Evolutionary conservation across 2,113 vertebrate species (phyloP), one percentile per base, ranked within the genome.

Genomic region (Melospiza melodia): DNA sequence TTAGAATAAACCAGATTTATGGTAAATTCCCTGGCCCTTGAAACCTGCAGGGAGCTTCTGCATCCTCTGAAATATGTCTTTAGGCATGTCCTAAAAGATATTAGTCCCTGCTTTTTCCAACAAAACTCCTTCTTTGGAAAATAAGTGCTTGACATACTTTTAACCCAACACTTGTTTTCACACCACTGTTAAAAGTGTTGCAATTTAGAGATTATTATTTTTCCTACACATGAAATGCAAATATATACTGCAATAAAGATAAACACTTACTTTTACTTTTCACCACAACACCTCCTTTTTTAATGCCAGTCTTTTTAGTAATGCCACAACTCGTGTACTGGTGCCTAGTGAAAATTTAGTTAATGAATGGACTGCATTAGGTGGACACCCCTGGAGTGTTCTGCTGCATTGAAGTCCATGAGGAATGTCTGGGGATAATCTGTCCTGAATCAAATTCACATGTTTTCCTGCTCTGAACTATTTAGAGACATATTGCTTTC

Each of bases 221-320:
- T 89, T 82, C 39, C 39, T 81, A 51, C 35, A 66, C 21, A 35
- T 57, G 15, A 68, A 94, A 91, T 81, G 33, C 52, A 94, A 87
- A 84, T 75, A n/a, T 41, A 71, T 48, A 55, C 66, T 87, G 17
- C 61, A 92, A 48, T 75, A 69, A 74, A 90, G 68, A 88, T 83
- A 90, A 92, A 84, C 73, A 61, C 48, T 68, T 63, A 48, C 22
- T 94, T 86, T 68, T 63, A 48, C 22, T 94, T 86, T 94, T 89
- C 80, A 87, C 43, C 86, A 30, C 77, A 78, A n/a, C 2, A 0
- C 13, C 76, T 94, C 20, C 5, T 63, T 28, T 67, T 84, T 84
- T 69, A 58, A 74, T 72, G 30, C 8, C 55, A 77, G 23, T 71
- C 43, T 89, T 91, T 92, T 91, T 49, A 89, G 69, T 44, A 95